phyloP scores from a whole-genome alignment of 2,113 vertebrate species.

The Vimba vimba region DNA sequence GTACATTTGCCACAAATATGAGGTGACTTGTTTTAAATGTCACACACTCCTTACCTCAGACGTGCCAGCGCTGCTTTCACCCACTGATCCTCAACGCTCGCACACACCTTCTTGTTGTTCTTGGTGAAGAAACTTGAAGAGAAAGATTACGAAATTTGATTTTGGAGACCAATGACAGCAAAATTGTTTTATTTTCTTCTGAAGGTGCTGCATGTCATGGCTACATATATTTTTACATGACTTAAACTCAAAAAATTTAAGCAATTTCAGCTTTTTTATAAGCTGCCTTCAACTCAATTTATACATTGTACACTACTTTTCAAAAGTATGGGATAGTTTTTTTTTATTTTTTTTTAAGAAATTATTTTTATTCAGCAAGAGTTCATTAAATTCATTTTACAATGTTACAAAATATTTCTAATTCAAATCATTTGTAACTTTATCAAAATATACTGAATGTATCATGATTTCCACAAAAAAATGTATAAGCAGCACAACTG shows the following conservation, averaged over 20 bases:
- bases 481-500: not conserved
- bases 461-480: not conserved
- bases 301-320: not conserved
- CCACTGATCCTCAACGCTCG: conserved; percentile 61
- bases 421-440: not conserved
- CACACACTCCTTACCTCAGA: conserved; percentile 67
- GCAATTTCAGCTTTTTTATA: too few relatives aligned
- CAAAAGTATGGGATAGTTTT: not conserved
- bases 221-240: too few relatives aligned
- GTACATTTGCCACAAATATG: not conserved
- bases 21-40: conserved; percentile 18
- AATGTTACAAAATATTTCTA: too few relatives aligned
- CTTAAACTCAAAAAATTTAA: too few relatives aligned
- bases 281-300: too few relatives aligned
- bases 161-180: not conserved
- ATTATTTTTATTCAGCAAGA: not conserved
- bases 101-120: conserved; percentile 63
- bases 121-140: conserved; percentile 69
- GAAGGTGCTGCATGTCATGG: not conserved
- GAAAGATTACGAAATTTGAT: not conserved
- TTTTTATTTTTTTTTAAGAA: too few relatives aligned
- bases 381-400: not conserved
- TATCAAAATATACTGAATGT: not conserved
- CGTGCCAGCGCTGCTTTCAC: conserved; percentile 62
- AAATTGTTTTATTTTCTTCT: not conserved